Evolutionary conservation across 2,113 vertebrate species (phyloP).

Genomic region (Rana temporaria): DNA sequence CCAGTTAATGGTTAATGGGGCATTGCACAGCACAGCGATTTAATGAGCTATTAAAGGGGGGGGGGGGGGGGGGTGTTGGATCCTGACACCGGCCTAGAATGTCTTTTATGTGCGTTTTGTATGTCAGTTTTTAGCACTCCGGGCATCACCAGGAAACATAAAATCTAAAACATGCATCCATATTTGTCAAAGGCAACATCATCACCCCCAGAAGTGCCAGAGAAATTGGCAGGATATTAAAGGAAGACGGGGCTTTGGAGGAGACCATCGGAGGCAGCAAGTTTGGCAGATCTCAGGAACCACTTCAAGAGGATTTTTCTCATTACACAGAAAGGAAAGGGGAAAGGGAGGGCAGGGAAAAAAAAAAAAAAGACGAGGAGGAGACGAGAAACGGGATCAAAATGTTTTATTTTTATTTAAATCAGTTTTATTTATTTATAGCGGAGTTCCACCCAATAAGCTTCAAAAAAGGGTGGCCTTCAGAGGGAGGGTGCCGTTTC

Average conservation of each 20-base stretch:
- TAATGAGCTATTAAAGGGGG: constrained; percentile 31
- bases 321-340: neutral
- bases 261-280: constrained; percentile 11
- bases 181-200: constrained; percentile 42
- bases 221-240: constrained; percentile 47
- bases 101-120: constrained; percentile 27
- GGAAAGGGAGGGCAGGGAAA: neutral
- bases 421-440: too few species aligned
- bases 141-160: constrained; percentile 45
- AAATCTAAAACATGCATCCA: constrained; percentile 46
- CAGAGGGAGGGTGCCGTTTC: too few species aligned
- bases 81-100: neutral
- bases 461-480: too few species aligned
- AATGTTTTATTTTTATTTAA: too few species aligned
- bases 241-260: neutral
- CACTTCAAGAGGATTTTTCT: constrained; percentile 28
- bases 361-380: neutral
- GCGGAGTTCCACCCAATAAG: too few species aligned
- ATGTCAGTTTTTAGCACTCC: constrained; percentile 40
- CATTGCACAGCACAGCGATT: neutral
- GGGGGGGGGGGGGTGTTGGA: neutral
- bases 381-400: neutral
- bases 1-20: constrained; percentile 17
- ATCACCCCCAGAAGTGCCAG: constrained; percentile 21
- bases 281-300: constrained; percentile 32